Evolutionary conservation across 2,113 vertebrate genomes (phyloP).

Genomic region (Procavia capensis): DNA sequence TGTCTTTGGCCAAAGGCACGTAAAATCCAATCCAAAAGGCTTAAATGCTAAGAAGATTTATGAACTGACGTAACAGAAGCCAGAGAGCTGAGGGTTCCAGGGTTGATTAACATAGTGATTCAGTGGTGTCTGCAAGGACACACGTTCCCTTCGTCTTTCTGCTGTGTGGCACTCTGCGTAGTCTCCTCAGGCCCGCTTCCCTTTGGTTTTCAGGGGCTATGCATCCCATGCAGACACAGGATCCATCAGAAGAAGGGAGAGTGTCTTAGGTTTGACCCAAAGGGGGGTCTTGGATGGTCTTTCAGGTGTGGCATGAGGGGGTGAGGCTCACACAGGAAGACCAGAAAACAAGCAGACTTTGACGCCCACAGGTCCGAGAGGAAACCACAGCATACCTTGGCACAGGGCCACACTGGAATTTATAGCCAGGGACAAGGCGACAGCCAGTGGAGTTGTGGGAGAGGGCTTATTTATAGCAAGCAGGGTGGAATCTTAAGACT

Average conservation of each 20-base stretch:
- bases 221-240: background rate
- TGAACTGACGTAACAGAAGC: background rate
- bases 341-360: too few species aligned
- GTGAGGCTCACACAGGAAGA: too few species aligned
- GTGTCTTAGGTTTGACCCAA: too few species aligned
- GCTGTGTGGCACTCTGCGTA: background rate
- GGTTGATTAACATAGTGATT: background rate
- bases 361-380: too few species aligned
- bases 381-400: too few species aligned
- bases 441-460: too few species aligned
- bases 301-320: too few species aligned
- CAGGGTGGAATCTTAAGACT: too few species aligned
- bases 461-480: too few species aligned
- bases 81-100: background rate
- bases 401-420: too few species aligned
- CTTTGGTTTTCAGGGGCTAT: background rate
- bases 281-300: too few species aligned
- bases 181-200: background rate
- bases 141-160: background rate
- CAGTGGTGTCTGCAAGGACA: rapidly evolving
- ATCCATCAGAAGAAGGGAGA: background rate
- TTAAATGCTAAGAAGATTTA: background rate
- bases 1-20: background rate
- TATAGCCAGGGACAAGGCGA: too few species aligned
- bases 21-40: background rate